Conservation (phyloP, 2,113 vertebrate species). For the Urocolius indicus region DNA sequence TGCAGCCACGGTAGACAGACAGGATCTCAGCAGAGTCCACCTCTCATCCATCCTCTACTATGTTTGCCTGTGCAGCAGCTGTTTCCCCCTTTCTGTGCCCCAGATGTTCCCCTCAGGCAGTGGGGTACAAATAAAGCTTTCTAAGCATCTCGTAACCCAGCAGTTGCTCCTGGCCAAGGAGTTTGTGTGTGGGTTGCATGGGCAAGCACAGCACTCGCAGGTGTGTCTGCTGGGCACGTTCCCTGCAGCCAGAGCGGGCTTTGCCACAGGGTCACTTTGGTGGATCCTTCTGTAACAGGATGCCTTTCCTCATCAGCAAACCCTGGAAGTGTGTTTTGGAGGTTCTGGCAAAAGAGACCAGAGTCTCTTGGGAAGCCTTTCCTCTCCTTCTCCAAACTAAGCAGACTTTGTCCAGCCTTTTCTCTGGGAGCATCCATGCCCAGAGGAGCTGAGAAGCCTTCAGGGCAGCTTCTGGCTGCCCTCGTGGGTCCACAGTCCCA, state of each 20-base stretch:
- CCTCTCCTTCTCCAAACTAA: background rate
- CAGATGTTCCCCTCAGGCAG: background rate
- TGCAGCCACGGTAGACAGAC: background rate
- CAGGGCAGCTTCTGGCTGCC: background rate
- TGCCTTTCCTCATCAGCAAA: background rate
- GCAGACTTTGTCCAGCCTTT: background rate
- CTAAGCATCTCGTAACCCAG: background rate
- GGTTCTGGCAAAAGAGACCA: background rate
- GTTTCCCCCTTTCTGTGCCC: background rate
- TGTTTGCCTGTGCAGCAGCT: background rate
- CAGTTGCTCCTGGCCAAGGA: background rate
- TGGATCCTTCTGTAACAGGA: background rate
- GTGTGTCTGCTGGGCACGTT: rapidly evolving
- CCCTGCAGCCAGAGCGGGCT: background rate
- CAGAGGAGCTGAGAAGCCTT: rapidly evolving
- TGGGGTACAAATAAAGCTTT: background rate
- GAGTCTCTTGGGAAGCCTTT: background rate
- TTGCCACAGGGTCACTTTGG: background rate
- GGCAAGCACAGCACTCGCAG: background rate
- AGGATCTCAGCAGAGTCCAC: background rate
- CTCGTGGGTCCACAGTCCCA: background rate
- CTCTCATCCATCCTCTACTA: background rate
- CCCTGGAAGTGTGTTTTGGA: background rate
- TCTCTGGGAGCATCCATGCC: background rate
- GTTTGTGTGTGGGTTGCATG: rapidly evolving